A percentile compares a stretch with the other conserved stretches of the same genome.
phyloP scores from a whole-genome alignment of 2,888 invertebrate genomes.

The Philonicus albiceps region DNA sequence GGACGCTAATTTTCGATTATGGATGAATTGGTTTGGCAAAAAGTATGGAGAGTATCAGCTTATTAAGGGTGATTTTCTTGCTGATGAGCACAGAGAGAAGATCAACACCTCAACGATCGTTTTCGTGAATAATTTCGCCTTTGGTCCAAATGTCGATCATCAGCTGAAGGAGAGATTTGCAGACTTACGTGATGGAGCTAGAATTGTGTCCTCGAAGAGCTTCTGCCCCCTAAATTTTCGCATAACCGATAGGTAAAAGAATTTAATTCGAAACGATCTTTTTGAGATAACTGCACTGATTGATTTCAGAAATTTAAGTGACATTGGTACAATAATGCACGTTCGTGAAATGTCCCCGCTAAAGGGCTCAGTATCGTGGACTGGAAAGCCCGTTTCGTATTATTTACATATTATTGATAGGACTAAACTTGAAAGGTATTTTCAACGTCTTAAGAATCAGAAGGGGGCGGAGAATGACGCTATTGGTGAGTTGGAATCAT shows the following conservation, averaged over 20 bases:
- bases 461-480: slow-evolving; percentile 68
- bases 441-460: slow-evolving; percentile 92
- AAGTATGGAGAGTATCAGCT: slow-evolving; percentile 89
- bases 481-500: slow-evolving; percentile 52
- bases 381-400: slow-evolving; percentile 97
- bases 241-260: slow-evolving; percentile 80
- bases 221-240: slow-evolving; percentile 99
- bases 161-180: slow-evolving; percentile 95
- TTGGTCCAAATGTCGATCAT: slow-evolving; percentile 97
- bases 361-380: slow-evolving; percentile 98
- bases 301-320: slow-evolving; percentile 81
- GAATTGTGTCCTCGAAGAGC: slow-evolving; percentile 97
- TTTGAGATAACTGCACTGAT: background rate
- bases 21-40: slow-evolving; percentile 99
- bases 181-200: slow-evolving; percentile 92
- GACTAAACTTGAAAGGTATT: slow-evolving; percentile 95
- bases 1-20: slow-evolving; percentile 88
- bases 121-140: slow-evolving; percentile 99
- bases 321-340: slow-evolving; percentile 99
- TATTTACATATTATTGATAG: slow-evolving; percentile 98
- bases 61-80: slow-evolving; percentile 93
- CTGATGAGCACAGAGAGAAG: slow-evolving; percentile 90
- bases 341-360: slow-evolving; percentile 95
- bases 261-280: background rate
- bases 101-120: slow-evolving; percentile 94